Evolutionary conservation across 2,888 invertebrate genomes (phyloP).

Genomic region (Camptogramma bilineatum): DNA sequence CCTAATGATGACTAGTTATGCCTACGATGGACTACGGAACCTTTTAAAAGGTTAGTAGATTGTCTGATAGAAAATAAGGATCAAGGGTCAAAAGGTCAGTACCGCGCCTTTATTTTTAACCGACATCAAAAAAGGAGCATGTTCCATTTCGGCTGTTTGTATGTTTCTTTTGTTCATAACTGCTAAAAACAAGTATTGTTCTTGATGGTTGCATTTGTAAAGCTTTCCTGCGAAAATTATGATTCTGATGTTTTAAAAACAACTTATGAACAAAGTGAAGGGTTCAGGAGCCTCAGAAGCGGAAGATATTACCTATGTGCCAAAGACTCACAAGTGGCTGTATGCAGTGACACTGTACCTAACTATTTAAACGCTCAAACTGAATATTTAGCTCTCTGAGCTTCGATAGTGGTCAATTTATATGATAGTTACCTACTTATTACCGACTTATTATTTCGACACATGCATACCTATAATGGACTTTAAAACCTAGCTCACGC

Average conservation of each 20-base stretch:
- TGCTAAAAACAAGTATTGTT: no score
- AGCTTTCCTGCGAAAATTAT: not conserved
- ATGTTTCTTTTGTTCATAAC: no score
- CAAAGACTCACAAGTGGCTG: no score
- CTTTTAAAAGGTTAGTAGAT: conserved; percentile 15
- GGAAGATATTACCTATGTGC: no score
- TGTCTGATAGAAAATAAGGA: conserved; percentile 27
- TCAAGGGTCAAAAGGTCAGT: conserved; percentile 14
- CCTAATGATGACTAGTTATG: conserved; percentile 39
- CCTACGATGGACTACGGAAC: conserved; percentile 27
- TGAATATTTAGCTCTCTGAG: not conserved
- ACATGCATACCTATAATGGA: not conserved
- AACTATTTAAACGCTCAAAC: no score
- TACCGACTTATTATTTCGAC: not conserved
- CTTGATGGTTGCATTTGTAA: not conserved
- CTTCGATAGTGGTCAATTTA: not conserved
- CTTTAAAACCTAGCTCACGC: conserved; percentile 2
- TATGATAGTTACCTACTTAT: not conserved
- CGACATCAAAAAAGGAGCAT: no score
- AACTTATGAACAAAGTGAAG: not conserved
- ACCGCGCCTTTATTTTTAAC: conserved; percentile 7
- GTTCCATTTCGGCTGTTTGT: no score
- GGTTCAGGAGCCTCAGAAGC: no score
- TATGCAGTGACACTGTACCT: no score
- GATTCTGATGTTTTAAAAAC: not conserved